These are phyloP conservation scores for Diadegma fenestrale DNA, from an alignment of 2,888 invertebrate species.

Conservation along the genomic window DNA sequence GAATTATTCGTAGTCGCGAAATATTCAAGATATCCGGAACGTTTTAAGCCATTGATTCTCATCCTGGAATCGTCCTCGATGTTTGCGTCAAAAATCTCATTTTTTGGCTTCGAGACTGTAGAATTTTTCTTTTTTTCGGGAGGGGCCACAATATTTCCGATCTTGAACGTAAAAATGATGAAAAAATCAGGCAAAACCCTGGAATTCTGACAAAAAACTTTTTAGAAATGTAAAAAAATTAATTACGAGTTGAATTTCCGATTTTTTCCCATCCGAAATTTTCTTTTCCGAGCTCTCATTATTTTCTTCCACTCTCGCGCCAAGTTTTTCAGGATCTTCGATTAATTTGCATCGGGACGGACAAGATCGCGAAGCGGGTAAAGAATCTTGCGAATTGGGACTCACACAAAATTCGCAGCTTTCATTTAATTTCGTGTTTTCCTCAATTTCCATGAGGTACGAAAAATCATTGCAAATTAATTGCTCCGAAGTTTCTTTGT, in stretches of 20 bases:
- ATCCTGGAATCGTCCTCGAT: constrained; percentile 6
- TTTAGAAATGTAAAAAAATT: neutral
- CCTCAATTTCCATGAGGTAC: neutral
- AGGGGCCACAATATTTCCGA: constrained; percentile 67
- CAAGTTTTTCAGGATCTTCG: neutral
- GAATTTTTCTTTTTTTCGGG: constrained; percentile 67
- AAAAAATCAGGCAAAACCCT: neutral
- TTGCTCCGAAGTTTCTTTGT: neutral
- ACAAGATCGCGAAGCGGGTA: constrained; percentile 11
- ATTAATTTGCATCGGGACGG: neutral
- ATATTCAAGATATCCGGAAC: constrained; percentile 64
- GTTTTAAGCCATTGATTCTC: constrained; percentile 63
- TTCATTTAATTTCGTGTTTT: neutral
- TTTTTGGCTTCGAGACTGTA: neutral
- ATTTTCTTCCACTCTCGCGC: neutral
- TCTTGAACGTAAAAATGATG: constrained; percentile 52
- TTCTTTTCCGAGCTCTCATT: neutral
- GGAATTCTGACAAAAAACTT: neutral
- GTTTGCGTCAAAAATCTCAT: neutral
- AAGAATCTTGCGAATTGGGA: neutral
- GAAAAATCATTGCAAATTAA: neutral
- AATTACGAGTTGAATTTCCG: constrained; percentile 4
- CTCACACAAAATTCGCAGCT: neutral
- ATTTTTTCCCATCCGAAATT: neutral
- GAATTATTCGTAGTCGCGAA: constrained; percentile 2